Evolutionary conservation across 2,797 vertebrate genomes (phyloP).

Genomic region (Erithacus rubecula): DNA sequence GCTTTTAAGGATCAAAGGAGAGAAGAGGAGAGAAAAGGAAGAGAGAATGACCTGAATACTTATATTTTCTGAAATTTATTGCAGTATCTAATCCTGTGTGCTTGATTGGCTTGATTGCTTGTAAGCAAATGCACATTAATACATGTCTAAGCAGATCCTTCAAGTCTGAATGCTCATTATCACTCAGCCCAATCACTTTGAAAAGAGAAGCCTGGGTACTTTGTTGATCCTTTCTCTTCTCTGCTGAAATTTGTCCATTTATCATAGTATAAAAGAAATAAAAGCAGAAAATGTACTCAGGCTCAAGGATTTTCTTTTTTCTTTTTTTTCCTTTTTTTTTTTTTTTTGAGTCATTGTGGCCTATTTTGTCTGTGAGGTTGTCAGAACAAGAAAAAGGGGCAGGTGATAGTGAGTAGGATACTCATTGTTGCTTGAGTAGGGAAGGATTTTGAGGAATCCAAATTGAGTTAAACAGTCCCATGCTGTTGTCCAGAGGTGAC

Average conservation of each 20-base stretch:
- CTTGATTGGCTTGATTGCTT: neutral
- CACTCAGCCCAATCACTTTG: neutral
- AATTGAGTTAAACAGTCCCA: neutral
- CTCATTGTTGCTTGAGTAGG: neutral
- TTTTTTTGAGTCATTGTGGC: neutral
- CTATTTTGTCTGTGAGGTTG: neutral
- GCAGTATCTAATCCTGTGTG: neutral
- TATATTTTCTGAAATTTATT: neutral
- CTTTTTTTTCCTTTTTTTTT: neutral
- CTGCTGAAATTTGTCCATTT: neutral
- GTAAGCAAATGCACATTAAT: neutral
- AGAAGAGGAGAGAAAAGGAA: neutral
- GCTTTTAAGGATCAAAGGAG: neutral
- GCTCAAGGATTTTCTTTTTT: neutral
- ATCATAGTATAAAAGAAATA: neutral
- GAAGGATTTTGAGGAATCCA: neutral
- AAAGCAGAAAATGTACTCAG: neutral
- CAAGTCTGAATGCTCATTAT: neutral
- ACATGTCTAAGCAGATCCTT: neutral
- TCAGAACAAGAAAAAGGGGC: neutral
- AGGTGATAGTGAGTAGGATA: neutral
- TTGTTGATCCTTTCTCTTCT: neutral
- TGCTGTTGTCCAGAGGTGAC: neutral
- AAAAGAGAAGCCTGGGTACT: neutral
- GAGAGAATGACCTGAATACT: neutral